Percentiles rank a stretch among this genome's conserved stretches.
These are phyloP conservation scores for Eilema sororculum DNA, from an alignment of 2,888 invertebrate genomes.

Conservation along the genomic window DNA sequence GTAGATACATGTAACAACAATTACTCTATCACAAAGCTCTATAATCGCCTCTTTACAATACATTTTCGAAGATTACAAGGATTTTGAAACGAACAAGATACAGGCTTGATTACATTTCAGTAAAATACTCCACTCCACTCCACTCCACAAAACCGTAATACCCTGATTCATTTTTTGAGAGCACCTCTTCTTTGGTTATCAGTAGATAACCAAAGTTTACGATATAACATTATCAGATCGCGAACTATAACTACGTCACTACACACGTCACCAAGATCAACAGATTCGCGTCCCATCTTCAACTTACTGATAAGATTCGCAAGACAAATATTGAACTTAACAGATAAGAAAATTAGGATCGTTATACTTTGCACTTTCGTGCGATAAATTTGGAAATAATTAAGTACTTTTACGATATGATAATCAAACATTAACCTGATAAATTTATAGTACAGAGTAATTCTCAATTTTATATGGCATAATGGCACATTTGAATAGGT, in stretches of 20 bases:
- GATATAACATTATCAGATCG: slow-evolving; percentile 42
- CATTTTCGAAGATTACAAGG: neutral
- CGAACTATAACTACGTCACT: slow-evolving; percentile 67
- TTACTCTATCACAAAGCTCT: neutral
- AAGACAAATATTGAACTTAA: slow-evolving; percentile 72
- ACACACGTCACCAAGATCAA: slow-evolving; percentile 67
- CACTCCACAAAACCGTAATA: neutral
- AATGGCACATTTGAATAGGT: slow-evolving; percentile 35
- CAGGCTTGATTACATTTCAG: neutral
- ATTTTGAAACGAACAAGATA: neutral
- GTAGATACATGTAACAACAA: neutral
- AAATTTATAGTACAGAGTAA: slow-evolving; percentile 28
- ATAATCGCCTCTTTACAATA: neutral
- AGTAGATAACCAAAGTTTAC: slow-evolving; percentile 18
- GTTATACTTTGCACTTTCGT: slow-evolving; percentile 81
- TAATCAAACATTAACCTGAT: slow-evolving; percentile 46
- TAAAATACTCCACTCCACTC: neutral
- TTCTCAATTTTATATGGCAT: slow-evolving; percentile 39
- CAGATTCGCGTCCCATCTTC: slow-evolving; percentile 75
- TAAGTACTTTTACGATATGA: slow-evolving; percentile 63
- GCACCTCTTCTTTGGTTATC: neutral
- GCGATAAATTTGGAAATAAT: slow-evolving; percentile 72
- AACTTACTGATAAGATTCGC: slow-evolving; percentile 71
- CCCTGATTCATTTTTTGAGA: neutral
- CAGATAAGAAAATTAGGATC: slow-evolving; percentile 78